phyloP scores from a whole-genome alignment of 2,888 invertebrate species.

The Dolichopus griseipennis region DNA sequence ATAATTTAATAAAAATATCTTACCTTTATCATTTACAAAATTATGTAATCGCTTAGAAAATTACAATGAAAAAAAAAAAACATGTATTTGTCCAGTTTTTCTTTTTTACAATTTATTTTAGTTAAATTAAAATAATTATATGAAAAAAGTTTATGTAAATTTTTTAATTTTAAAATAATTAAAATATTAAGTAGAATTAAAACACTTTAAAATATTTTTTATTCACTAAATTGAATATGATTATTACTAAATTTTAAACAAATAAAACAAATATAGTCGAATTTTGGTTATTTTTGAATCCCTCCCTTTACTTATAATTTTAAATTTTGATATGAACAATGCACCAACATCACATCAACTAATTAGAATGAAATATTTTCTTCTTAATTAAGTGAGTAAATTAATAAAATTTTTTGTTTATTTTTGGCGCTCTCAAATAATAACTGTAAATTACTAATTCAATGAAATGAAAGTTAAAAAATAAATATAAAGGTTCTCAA shows the following conservation, averaged over 20 bases:
- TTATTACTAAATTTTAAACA: neutral
- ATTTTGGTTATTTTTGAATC: no score
- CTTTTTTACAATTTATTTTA: neutral
- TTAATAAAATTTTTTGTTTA: neutral
- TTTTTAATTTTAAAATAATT: neutral
- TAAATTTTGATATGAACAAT: neutral
- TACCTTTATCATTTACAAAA: neutral
- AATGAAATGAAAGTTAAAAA: no score
- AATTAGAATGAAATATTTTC: neutral
- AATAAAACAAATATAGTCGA: neutral
- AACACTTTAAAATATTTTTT: slow-evolving; percentile 2
- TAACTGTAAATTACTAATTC: neutral
- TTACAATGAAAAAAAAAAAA: neutral
- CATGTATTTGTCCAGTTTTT: neutral
- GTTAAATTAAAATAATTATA: neutral
- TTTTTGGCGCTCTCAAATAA: neutral
- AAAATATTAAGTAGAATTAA: slow-evolving; percentile 4
- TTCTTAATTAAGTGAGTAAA: neutral
- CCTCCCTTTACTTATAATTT: no score
- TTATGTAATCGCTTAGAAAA: neutral
- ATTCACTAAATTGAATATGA: slow-evolving; percentile 4
- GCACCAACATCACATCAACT: neutral
- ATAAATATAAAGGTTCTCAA: no score
- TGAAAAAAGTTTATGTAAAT: neutral
- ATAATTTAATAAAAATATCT: neutral